A percentile compares a stretch with the other conserved stretches of the same genome.
phyloP scores from a whole-genome alignment of 1,140 invertebrate species.

The Hesperophylax magnus region DNA sequence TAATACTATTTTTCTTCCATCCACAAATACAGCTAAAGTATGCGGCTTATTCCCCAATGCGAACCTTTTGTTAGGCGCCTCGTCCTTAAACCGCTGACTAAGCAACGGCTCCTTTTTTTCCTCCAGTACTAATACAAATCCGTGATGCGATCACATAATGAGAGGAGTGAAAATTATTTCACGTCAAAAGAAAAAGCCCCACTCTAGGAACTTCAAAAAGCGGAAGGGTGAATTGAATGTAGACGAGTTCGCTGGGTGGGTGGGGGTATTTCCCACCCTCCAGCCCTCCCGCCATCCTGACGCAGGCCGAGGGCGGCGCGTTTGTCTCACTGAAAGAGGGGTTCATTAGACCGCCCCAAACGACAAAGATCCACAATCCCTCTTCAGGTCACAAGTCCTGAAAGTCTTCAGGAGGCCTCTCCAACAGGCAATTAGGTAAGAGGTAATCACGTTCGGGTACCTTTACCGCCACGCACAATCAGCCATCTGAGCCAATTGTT shows the following conservation, averaged over 20 bases:
- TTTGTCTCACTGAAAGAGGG: slow-evolving; percentile 34
- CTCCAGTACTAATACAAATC: slow-evolving; percentile 28
- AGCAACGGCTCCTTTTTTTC: slow-evolving; percentile 1
- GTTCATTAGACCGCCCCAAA: slow-evolving; percentile 37
- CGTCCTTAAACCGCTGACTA: slow-evolving; percentile 2
- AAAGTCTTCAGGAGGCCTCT: slow-evolving; percentile 25
- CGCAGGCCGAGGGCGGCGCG: slow-evolving; percentile 14
- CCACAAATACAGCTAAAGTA: no score
- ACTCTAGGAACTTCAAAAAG: slow-evolving; percentile 25
- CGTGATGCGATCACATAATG: slow-evolving; percentile 35
- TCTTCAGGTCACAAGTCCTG: slow-evolving; percentile 24
- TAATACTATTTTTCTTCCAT: no score
- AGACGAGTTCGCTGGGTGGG: not conserved
- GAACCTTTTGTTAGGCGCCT: not conserved
- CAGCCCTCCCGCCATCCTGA: not conserved
- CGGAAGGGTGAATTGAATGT: slow-evolving; percentile 27
- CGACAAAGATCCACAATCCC: slow-evolving; percentile 37
- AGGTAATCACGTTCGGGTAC: slow-evolving; percentile 24
- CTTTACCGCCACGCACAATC: slow-evolving; percentile 5
- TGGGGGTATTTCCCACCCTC: no score
- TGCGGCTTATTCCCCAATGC: not conserved
- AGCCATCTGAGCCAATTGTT: slow-evolving; percentile 7
- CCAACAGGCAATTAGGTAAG: slow-evolving; percentile 29
- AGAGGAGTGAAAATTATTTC: slow-evolving; percentile 41
- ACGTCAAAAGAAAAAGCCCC: slow-evolving; percentile 35